phyloP scores from a whole-genome alignment of 1,140 invertebrate genomes.

The Leucophenga varia region DNA sequence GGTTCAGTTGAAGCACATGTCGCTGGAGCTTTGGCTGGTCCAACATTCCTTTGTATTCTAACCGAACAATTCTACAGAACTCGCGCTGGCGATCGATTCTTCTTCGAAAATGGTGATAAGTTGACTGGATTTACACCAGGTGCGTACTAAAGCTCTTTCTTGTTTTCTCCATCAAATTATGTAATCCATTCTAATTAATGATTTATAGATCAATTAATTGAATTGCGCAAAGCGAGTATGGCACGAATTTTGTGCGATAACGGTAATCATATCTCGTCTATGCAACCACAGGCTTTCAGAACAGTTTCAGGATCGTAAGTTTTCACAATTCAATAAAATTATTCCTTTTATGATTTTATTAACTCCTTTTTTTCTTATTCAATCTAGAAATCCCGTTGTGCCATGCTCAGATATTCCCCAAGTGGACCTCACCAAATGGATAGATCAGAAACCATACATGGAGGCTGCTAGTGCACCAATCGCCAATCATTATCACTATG shows the following conservation, averaged over 20 bases:
- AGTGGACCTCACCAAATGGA: slow-evolving; percentile 68
- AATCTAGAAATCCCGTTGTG: slow-evolving; percentile 70
- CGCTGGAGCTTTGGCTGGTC: slow-evolving; percentile 77
- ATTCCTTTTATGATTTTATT: too few species aligned
- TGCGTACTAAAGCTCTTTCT: slow-evolving; percentile 48
- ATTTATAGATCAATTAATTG: slow-evolving; percentile 73
- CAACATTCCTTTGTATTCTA: slow-evolving; percentile 89
- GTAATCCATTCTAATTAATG: slow-evolving; percentile 2
- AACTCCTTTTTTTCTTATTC: slow-evolving; percentile 35
- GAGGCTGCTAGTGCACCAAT: slow-evolving; percentile 2
- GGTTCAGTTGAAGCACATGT: slow-evolving; percentile 78
- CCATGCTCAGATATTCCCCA: slow-evolving; percentile 67
- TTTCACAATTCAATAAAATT: neutral
- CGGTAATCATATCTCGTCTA: slow-evolving; percentile 68
- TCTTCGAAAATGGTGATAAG: slow-evolving; percentile 75
- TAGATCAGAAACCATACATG: slow-evolving; percentile 42
- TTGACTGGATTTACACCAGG: slow-evolving; percentile 71
- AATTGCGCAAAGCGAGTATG: slow-evolving; percentile 81
- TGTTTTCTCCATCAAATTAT: neutral
- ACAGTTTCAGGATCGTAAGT: slow-evolving; percentile 63
- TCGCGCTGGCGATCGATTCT: slow-evolving; percentile 80
- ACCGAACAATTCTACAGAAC: slow-evolving; percentile 85
- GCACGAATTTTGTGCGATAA: slow-evolving; percentile 88
- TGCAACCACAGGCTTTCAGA: slow-evolving; percentile 72
- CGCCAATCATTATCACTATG: too few species aligned